A percentile compares a stretch with the other conserved stretches of the same genome.
These are phyloP conservation scores for Neodiprion virginianus DNA, from an alignment of 1,140 invertebrate species.

Conservation along the genomic window DNA sequence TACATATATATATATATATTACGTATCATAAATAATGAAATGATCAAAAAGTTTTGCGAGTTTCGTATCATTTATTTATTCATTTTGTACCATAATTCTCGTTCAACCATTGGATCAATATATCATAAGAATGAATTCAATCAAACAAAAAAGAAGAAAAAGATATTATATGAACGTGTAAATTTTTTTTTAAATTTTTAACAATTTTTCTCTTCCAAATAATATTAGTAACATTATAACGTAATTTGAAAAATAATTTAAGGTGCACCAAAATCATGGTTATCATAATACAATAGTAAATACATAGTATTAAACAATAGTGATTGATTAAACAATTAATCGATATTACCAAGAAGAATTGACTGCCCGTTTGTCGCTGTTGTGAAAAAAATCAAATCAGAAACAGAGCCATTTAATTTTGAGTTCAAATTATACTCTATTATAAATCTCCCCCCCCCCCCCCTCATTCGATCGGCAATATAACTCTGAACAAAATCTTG, in stretches of 20 bases:
- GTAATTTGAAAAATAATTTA: neutral
- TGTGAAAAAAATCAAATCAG: constrained; percentile 17
- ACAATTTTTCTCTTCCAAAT: no score
- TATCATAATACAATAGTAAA: neutral
- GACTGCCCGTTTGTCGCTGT: neutral
- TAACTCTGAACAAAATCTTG: constrained; percentile 21
- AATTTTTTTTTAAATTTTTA: constrained; percentile 4
- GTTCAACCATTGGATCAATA: no score
- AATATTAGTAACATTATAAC: no score
- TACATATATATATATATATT: neutral
- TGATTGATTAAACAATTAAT: neutral
- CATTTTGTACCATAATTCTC: no score
- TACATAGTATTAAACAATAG: neutral
- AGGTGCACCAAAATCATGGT: neutral
- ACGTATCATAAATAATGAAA: neutral
- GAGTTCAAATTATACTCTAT: constrained; percentile 26
- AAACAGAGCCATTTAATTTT: constrained; percentile 23
- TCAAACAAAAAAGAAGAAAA: constrained; percentile 10
- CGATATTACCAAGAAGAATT: neutral
- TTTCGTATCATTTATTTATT: no score
- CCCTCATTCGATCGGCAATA: no score
- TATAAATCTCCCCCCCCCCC: neutral
- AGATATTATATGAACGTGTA: constrained; percentile 47
- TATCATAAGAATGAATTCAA: no score
- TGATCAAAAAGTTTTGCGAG: no score